Conservation (phyloP, 2,888 invertebrate species). For the Stenodema calcarata region DNA sequence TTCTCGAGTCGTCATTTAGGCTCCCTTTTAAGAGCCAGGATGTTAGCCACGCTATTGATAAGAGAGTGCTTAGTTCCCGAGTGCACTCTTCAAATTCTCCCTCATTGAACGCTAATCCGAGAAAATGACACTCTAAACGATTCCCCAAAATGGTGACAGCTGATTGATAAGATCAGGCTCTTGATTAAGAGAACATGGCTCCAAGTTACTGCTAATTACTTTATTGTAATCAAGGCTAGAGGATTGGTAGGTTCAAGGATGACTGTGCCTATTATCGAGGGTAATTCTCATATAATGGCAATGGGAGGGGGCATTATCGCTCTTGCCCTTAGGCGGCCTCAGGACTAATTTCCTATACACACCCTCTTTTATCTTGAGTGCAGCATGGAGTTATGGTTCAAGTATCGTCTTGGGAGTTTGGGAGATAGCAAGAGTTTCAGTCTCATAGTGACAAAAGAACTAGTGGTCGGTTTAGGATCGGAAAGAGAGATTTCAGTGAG, state of each 20-base stretch:
- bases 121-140: background rate
- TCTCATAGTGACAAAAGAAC: too few relatives aligned
- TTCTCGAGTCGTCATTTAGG: too few relatives aligned
- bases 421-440: background rate
- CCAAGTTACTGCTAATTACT: slow-evolving; percentile 43
- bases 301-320: slow-evolving; percentile 32
- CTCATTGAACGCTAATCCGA: background rate
- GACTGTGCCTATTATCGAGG: slow-evolving; percentile 21
- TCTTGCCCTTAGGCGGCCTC: slow-evolving; percentile 1
- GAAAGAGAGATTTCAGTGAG: too few relatives aligned
- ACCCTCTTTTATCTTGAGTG: slow-evolving; percentile 27
- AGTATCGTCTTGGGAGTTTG: slow-evolving; percentile 5
- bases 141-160: slow-evolving; percentile 30
- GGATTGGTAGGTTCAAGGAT: background rate
- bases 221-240: slow-evolving; percentile 38
- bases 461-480: too few relatives aligned
- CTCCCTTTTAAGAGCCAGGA: background rate
- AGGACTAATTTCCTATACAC: slow-evolving; percentile 31
- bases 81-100: background rate
- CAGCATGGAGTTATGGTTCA: background rate
- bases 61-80: background rate
- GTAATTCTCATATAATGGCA: slow-evolving; percentile 28
- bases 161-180: slow-evolving; percentile 39
- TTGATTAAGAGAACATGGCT: slow-evolving; percentile 25
- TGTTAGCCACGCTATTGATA: background rate